phyloP scores from a whole-genome alignment of 1,140 invertebrate species.

The Sinonovacula constricta region DNA sequence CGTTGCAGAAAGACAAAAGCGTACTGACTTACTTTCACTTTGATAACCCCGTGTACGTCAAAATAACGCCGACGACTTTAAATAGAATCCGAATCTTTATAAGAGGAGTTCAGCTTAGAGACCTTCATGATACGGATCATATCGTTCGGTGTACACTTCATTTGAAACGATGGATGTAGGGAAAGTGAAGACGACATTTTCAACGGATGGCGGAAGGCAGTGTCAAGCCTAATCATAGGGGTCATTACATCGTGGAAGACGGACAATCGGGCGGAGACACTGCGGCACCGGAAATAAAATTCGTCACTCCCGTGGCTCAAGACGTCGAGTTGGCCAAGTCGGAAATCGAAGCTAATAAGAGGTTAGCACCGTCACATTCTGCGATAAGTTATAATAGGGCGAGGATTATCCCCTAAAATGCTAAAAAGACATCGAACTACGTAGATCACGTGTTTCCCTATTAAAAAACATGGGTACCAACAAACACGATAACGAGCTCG shows the following conservation, averaged over 20 bases:
- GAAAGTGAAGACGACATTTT: constrained; percentile 6
- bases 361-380: not conserved
- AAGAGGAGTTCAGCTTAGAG: not conserved
- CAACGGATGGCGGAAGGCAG: constrained; percentile 2
- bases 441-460: not conserved
- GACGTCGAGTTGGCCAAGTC: constrained; percentile 20
- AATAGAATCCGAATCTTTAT: constrained; percentile 7
- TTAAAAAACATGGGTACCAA: not conserved
- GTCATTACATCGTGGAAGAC: not conserved
- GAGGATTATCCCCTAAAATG: not conserved
- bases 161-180: constrained; percentile 11
- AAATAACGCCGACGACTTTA: not conserved
- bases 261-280: not conserved
- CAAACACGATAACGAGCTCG: constrained; percentile 2
- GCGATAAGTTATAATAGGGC: not conserved
- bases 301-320: constrained; percentile 9
- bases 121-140: not conserved
- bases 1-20: constrained; percentile 6
- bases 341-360: constrained; percentile 10
- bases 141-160: constrained; percentile 5
- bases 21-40: not conserved
- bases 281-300: not conserved
- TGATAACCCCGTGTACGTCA: constrained; percentile 1
- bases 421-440: not conserved
- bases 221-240: constrained; percentile 6